Base-by-base conservation (phyloP, 2,797 vertebrate species). In the Cottoperca gobio region DNA sequence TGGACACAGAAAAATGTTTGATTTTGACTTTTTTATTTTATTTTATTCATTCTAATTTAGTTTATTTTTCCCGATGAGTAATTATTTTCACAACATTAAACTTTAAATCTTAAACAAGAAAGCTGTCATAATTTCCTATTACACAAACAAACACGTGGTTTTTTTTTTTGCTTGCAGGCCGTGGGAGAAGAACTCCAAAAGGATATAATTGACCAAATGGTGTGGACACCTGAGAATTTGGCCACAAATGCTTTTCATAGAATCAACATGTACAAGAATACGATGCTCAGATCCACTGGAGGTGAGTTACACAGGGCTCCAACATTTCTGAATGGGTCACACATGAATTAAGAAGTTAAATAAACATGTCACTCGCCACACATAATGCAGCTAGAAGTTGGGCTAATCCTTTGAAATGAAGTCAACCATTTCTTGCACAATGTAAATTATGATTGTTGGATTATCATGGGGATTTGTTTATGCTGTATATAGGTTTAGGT, bases 171-270 rank as follows among this genome's bases (percentile, higher is more conserved):
- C 8, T 60, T 69, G 31, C 19, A 93, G 93, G 63, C 23, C 48
- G 78, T 77, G 35, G 89, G 88, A 45, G n/a, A 72, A 28, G 81
- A 91, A 37, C 71, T 87, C 31, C 70, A 86, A 62, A 87, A 85
- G 62, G 88, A 94, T 28, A 58, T 85, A 79, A 85, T 92, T 62
- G 70, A 92, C 68, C 91, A 95, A 2, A 79, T 97, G 74, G 96
- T 99, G 31, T 95, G 95, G 82, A 90, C 89, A 57, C 95, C 95
- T 61, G 96, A 97, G 78, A 94, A 97, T 90, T 81, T 91, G 45
- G 69, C 91, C 40, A 89, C 90, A 87, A 97, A 96, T 64, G 73
- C 90, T n/a, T 65, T 93, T 35, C 50, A 66, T 23, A 91, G 82
- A 81, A 84, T 98, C 83, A 78, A 64, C 64, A 84, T 73, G 2